These are phyloP conservation scores for Heloderma charlesbogerti DNA, from an alignment of 2,113 vertebrate genomes.

Conservation along the genomic window DNA sequence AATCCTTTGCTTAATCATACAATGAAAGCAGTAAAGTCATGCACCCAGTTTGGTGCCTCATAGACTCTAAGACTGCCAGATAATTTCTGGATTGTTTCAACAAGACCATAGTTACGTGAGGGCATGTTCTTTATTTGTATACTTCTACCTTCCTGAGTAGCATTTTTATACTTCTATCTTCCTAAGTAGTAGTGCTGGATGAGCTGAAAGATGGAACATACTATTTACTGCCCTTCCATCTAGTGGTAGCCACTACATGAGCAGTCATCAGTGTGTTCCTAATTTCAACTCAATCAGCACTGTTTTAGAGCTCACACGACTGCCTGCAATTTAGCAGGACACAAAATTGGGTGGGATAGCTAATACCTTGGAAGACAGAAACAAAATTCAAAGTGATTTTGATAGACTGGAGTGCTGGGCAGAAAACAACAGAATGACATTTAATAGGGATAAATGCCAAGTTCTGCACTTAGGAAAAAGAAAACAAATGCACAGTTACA, in stretches of 20 bases:
- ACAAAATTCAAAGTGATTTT: no score
- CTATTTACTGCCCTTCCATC: neutral
- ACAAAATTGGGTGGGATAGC: no score
- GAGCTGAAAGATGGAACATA: neutral
- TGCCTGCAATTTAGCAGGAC: neutral
- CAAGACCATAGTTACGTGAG: neutral
- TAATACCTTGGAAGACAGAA: no score
- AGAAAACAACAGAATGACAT: no score
- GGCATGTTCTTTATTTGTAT: neutral
- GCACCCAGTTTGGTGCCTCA: neutral
- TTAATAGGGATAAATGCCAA: no score
- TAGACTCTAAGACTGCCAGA: neutral
- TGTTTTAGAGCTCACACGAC: neutral
- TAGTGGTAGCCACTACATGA: neutral
- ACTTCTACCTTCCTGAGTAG: neutral
- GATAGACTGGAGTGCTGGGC: no score
- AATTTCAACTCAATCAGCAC: neutral
- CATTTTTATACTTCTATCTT: neutral
- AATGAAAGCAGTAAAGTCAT: neutral
- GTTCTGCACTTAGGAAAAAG: no score
- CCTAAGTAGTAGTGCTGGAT: neutral
- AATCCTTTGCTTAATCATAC: slow-evolving; percentile 32
- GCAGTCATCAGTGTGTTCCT: neutral
- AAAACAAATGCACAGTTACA: no score
- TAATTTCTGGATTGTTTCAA: neutral